phyloP scores from a whole-genome alignment of 1,140 invertebrate genomes.

The Bombyx mandarina region DNA sequence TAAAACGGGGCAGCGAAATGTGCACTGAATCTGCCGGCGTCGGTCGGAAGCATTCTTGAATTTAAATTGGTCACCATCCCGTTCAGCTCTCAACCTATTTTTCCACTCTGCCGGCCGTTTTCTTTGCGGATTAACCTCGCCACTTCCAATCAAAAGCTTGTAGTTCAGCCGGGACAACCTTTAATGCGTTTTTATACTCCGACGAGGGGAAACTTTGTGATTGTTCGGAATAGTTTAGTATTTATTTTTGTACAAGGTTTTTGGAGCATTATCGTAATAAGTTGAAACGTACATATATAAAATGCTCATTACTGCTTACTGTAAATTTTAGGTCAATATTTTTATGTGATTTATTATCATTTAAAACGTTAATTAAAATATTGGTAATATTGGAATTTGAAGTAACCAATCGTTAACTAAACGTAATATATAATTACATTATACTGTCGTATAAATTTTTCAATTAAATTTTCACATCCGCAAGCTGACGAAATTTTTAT shows the following conservation, averaged over 20 bases:
- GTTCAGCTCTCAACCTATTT: constrained; percentile 19
- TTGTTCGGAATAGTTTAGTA: background rate
- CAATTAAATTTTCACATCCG: too few relatives aligned
- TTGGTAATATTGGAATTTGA: too few relatives aligned
- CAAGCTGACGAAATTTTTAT: too few relatives aligned
- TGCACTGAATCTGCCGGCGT: constrained; percentile 6
- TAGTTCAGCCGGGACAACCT: constrained; percentile 13
- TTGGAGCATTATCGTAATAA: background rate
- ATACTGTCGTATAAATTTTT: too few relatives aligned
- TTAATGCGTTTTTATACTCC: constrained; percentile 4
- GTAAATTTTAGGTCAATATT: background rate
- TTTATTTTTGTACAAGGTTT: background rate
- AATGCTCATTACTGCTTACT: background rate
- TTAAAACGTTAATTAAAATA: too few relatives aligned
- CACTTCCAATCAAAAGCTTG: constrained; percentile 23
- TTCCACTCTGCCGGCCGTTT: constrained; percentile 23
- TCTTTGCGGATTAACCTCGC: constrained; percentile 26
- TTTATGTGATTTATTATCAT: background rate
- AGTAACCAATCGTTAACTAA: too few relatives aligned
- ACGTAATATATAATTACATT: too few relatives aligned
- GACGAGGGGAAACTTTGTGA: background rate
- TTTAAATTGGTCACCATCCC: constrained; percentile 23
- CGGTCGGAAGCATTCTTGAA: constrained; percentile 19
- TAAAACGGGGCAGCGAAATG: constrained; percentile 6
- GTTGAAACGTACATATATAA: background rate